Evolutionary conservation across 2,888 invertebrate species (phyloP), one percentile per base, ranked within the genome.

Genomic region (Agonopterix subpropinquella): DNA sequence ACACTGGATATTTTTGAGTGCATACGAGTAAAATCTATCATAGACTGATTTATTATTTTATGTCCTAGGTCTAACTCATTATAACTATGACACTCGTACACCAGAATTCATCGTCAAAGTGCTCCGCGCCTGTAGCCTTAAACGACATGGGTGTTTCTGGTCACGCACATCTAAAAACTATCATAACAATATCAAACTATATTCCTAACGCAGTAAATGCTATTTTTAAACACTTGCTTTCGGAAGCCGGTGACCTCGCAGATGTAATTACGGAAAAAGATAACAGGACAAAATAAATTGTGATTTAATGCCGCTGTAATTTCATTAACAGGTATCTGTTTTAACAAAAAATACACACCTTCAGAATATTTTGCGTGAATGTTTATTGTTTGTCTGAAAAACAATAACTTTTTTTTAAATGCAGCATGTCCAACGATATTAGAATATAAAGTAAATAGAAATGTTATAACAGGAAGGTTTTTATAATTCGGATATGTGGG

Each of bases 81-180:
- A 28, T 28, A 28, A 5, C 7, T 28, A 28, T 28, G 1, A 28
- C 5, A 28, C 28, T 28, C 28, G 28, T 47, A 41, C 51, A 46
- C 52, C 50, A 53, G 47, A 55, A 58, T 59, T 61, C 61, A 58
- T 55, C 58, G 59, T 51, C 63, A 56, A 62, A 65, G 59, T 51
- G 55, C 55, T 62, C 71, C 77, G 65, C 78, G 66, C 80, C 78
- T 75, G 69, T 65, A 59, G 67, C 67, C 7, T 61, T 52, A 68
- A 78, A 77, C 74, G 70, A 79, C 70, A 76, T 71, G 77, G 79
- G 77, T 73, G 76, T 76, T 72, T 73, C 70, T 66, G 55, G 80
- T 80, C 82, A 81, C 81, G 82, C 81, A 78, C 72, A 67, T 57
- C 53, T 55, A 61, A 53, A 53, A 55, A 53, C 45, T 53, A 50